phyloP scores from a whole-genome alignment of 1,140 invertebrate genomes.

The Saxidomus purpurata region DNA sequence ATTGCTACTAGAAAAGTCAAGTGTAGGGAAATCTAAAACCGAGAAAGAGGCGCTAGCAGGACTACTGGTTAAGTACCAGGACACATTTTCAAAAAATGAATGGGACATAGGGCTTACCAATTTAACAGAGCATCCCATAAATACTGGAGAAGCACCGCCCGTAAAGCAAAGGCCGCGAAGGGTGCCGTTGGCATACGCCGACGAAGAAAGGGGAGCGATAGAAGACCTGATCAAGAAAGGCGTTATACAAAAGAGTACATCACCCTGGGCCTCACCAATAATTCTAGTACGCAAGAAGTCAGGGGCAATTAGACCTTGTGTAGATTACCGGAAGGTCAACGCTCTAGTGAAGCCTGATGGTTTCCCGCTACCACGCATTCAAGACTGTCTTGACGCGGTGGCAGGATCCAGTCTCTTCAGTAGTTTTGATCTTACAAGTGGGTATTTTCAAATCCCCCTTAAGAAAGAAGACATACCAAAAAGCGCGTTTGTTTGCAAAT shows the following conservation, averaged over 20 bases:
- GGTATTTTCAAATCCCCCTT: too few relatives aligned
- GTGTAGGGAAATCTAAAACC: background rate
- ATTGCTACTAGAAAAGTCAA: background rate
- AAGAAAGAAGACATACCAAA: too few relatives aligned
- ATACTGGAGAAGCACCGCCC: constrained; percentile 22
- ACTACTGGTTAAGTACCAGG: background rate
- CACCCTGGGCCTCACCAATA: too few relatives aligned
- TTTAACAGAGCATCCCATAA: constrained; percentile 10
- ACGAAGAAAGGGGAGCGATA: constrained; percentile 50
- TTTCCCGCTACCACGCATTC: too few relatives aligned
- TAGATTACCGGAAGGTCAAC: too few relatives aligned
- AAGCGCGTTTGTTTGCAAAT: too few relatives aligned
- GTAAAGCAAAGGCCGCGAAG: constrained; percentile 38
- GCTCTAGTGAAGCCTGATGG: too few relatives aligned
- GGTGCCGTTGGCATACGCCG: constrained; percentile 27
- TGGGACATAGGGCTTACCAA: constrained; percentile 15
- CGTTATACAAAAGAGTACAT: constrained; percentile 44
- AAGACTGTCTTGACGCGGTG: too few relatives aligned
- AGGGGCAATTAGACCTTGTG: too few relatives aligned
- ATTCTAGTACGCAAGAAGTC: too few relatives aligned
- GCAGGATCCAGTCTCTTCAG: too few relatives aligned
- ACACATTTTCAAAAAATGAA: constrained; percentile 41
- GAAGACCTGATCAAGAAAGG: constrained; percentile 46
- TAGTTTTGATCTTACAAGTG: too few relatives aligned
- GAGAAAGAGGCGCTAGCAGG: background rate